Conservation (phyloP, 2,797 vertebrate species). For the Cercopithecus mitis region DNA sequence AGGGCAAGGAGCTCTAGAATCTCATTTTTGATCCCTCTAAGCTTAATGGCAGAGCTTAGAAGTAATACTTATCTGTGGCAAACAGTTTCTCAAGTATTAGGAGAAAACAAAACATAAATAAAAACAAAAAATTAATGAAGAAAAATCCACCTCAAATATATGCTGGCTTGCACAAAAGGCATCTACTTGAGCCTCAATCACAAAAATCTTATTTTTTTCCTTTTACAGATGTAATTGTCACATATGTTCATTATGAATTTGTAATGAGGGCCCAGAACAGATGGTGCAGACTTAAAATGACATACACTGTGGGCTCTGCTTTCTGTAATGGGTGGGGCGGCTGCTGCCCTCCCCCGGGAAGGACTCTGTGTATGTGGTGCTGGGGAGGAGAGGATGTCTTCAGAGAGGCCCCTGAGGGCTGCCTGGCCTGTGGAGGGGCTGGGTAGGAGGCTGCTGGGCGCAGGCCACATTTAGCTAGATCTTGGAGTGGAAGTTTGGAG, state of each 20-base stretch:
- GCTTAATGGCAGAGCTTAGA: not conserved
- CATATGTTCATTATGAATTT: slow-evolving; percentile 78
- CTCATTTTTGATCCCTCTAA: not conserved
- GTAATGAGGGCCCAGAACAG: slow-evolving; percentile 80
- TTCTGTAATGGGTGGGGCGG: not conserved
- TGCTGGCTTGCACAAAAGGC: slow-evolving; percentile 60
- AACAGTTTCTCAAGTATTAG: not conserved
- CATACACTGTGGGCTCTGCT: slow-evolving; percentile 57
- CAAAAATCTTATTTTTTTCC: slow-evolving; percentile 24
- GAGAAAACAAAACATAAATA: not conserved
- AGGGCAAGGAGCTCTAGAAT: not conserved
- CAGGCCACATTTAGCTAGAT: not conserved
- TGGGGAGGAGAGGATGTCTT: not conserved
- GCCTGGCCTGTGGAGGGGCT: not conserved
- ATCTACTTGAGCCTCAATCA: slow-evolving; percentile 22
- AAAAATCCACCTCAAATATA: not conserved
- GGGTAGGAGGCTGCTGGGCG: not conserved
- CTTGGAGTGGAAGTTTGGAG: not conserved
- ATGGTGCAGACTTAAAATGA: slow-evolving; percentile 77
- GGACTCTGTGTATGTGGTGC: not conserved
- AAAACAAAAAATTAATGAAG: not conserved
- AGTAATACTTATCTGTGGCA: not conserved
- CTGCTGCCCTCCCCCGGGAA: not conserved
- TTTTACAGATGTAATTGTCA: slow-evolving; percentile 76
- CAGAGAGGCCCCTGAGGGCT: not conserved